These are phyloP conservation scores for Syrista parreyssii DNA, from an alignment of 2,888 invertebrate species.

Conservation along the genomic window DNA sequence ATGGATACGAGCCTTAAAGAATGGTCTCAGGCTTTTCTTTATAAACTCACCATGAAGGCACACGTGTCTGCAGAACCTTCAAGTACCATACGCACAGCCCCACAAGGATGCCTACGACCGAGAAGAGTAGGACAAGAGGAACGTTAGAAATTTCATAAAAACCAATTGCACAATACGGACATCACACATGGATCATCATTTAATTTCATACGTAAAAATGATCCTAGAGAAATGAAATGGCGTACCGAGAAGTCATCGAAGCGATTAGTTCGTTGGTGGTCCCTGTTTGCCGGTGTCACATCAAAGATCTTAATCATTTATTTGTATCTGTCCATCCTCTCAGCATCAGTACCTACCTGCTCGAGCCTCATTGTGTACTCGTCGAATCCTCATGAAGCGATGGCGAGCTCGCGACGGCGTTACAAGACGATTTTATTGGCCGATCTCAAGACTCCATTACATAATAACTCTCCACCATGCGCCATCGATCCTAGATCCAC, in stretches of 20 bases:
- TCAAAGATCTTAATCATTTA: constrained; percentile 53
- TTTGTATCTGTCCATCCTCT: constrained; percentile 29
- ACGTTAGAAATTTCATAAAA: not conserved
- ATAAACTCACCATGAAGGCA: not conserved
- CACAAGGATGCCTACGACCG: not conserved
- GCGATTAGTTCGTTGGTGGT: constrained; percentile 46
- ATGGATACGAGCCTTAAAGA: constrained; percentile 41
- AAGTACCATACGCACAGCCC: too few species aligned
- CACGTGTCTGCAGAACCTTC: not conserved
- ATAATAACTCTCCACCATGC: constrained; percentile 41
- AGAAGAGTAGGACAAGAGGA: too few species aligned
- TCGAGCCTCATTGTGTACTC: constrained; percentile 30
- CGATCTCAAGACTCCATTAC: constrained; percentile 38
- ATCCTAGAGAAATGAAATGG: not conserved
- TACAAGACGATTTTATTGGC: constrained; percentile 47
- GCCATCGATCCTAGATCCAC: constrained; percentile 41
- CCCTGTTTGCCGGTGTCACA: constrained; percentile 38
- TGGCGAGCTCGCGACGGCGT: constrained; percentile 22
- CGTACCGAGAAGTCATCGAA: not conserved
- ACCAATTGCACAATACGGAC: not conserved
- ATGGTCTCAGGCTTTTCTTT: constrained; percentile 3
- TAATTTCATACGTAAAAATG: not conserved
- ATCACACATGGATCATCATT: not conserved
- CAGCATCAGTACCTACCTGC: constrained; percentile 38
- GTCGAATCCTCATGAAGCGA: not conserved